Conservation (phyloP, 2,113 vertebrate genomes). For the Etheostoma spectabile region DNA sequence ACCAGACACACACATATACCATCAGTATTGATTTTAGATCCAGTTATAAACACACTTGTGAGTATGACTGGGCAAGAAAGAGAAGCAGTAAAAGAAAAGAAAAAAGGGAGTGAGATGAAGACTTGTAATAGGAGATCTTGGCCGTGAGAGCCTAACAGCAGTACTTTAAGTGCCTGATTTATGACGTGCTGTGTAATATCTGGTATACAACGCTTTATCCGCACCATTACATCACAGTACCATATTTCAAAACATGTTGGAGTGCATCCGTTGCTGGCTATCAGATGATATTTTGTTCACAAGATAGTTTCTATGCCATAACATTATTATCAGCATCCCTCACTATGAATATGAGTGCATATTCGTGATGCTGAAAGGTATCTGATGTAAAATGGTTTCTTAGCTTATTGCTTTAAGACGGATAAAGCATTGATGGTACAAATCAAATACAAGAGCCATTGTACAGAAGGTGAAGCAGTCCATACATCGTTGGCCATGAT, state of each 20-base stretch:
- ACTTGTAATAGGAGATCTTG: constrained; percentile 61
- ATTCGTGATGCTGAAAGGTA: not conserved
- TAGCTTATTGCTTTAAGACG: constrained; percentile 29
- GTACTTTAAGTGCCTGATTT: constrained; percentile 74
- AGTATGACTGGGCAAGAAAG: constrained; percentile 29
- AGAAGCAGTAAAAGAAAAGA: constrained; percentile 3
- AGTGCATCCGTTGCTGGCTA: constrained; percentile 54
- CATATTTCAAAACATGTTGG: constrained; percentile 47
- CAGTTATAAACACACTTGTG: constrained; percentile 42
- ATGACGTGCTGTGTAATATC: constrained; percentile 57
- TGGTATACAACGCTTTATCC: constrained; percentile 60
- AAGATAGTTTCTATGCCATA: constrained; percentile 37
- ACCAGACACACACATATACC: constrained; percentile 4
- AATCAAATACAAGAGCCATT: constrained; percentile 4
- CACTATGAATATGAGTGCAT: constrained; percentile 4
- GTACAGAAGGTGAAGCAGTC: constrained; percentile 9
- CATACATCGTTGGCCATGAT: not conserved
- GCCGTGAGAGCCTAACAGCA: constrained; percentile 14
- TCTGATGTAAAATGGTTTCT: constrained; percentile 12
- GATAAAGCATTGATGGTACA: constrained; percentile 5
- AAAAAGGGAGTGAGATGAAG: constrained; percentile 9
- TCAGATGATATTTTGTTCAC: constrained; percentile 58
- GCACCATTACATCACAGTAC: constrained; percentile 55
- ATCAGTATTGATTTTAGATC: constrained; percentile 56
- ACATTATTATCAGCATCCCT: constrained; percentile 33